These are phyloP conservation scores for Trachelipus rathkii DNA, from an alignment of 1,140 invertebrate species.

Conservation along the genomic window DNA sequence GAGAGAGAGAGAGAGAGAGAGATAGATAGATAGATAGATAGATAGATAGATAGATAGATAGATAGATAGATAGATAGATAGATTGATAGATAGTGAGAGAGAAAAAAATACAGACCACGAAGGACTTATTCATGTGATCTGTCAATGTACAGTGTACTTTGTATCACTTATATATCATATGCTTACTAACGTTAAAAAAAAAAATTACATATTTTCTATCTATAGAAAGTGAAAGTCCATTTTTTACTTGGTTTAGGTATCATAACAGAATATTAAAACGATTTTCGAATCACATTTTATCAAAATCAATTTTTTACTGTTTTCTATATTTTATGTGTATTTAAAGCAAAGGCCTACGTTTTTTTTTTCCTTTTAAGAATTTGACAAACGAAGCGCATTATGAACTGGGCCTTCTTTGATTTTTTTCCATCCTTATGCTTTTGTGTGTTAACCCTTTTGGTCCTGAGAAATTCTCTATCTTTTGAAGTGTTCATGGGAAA, in stretches of 20 bases:
- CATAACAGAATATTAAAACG: too few relatives aligned
- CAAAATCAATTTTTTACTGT: too few relatives aligned
- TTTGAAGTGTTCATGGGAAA: not conserved
- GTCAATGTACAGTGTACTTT: not conserved
- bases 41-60: not conserved
- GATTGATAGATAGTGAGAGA: not conserved
- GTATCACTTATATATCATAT: too few relatives aligned
- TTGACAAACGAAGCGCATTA: not conserved
- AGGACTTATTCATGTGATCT: not conserved
- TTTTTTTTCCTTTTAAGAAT: not conserved
- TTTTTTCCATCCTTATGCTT: not conserved
- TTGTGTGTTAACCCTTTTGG: not conserved
- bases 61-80: not conserved
- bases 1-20: not conserved
- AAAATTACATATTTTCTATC: too few relatives aligned
- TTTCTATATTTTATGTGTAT: too few relatives aligned
- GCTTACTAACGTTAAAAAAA: too few relatives aligned
- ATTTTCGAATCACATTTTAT: too few relatives aligned
- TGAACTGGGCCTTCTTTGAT: not conserved
- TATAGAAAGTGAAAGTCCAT: too few relatives aligned
- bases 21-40: not conserved
- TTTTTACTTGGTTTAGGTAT: too few relatives aligned
- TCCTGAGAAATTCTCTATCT: not conserved
- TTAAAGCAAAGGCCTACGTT: too few relatives aligned
- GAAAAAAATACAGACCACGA: not conserved